phyloP scores from a whole-genome alignment of 1,140 invertebrate genomes.

The Doryteuthis pealeii region DNA sequence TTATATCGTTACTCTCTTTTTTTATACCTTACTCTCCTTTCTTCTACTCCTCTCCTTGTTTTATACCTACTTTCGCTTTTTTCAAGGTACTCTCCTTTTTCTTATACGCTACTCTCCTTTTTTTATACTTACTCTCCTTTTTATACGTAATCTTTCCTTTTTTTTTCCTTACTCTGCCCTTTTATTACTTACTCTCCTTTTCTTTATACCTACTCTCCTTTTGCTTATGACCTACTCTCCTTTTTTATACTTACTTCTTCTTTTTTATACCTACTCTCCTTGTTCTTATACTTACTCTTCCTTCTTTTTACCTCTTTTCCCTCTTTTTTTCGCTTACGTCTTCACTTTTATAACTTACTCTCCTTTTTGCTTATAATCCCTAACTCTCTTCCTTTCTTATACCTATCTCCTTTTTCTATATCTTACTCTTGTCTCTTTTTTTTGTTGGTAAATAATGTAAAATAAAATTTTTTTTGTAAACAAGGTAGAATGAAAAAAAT shows the following conservation, averaged over 20 bases:
- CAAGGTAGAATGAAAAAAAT: background rate
- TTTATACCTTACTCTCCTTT: background rate
- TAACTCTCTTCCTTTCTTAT: background rate
- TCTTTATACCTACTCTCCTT: too few species aligned
- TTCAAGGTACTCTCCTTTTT: background rate
- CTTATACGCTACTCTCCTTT: background rate
- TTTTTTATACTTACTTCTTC: too few species aligned
- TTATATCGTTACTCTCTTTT: background rate
- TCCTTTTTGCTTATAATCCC: background rate
- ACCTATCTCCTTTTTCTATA: constrained; percentile 13
- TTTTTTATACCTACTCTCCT: too few species aligned
- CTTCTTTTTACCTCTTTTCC: background rate
- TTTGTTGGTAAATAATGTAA: too few species aligned
- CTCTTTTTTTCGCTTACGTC: background rate
- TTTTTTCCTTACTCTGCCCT: too few species aligned
- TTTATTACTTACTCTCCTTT: too few species aligned
- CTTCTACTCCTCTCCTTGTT: background rate
- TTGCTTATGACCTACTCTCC: too few species aligned
- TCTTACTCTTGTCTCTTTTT: too few species aligned
- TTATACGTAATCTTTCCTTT: too few species aligned
- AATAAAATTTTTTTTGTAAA: background rate
- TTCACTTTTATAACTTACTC: background rate
- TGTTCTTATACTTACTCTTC: background rate
- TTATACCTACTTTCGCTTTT: background rate
- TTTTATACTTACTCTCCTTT: background rate